Conservation (phyloP, 2,113 vertebrate genomes). For the Sphaerodactylus townsendi region DNA sequence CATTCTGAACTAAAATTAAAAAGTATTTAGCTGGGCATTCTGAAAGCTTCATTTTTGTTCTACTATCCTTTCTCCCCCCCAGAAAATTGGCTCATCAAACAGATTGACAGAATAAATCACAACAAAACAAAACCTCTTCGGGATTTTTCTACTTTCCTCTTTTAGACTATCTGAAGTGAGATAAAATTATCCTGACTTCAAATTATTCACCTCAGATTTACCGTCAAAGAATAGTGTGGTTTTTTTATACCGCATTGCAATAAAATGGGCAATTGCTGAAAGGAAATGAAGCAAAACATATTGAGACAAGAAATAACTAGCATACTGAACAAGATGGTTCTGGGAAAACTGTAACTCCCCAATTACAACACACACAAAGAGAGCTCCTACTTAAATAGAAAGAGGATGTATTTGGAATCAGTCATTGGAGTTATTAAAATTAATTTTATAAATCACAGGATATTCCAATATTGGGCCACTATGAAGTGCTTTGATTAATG, state of each 20-base stretch:
- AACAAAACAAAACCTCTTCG: not conserved
- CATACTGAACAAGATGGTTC: not conserved
- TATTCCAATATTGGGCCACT: not conserved
- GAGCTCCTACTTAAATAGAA: not conserved
- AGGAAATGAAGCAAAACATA: constrained; percentile 13
- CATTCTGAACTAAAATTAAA: not conserved
- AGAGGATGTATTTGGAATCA: not conserved
- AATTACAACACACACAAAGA: not conserved
- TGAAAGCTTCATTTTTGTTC: not conserved
- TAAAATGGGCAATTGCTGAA: constrained; percentile 22
- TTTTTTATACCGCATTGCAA: not conserved
- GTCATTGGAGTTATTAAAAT: constrained; percentile 9
- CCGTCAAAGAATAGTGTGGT: not conserved
- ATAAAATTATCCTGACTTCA: not conserved
- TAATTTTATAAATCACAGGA: constrained; percentile 9
- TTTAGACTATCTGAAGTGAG: not conserved
- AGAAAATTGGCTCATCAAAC: not conserved
- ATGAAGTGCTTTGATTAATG: not conserved
- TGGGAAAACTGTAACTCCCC: not conserved
- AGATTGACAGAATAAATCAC: not conserved
- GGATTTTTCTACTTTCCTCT: not conserved
- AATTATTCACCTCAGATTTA: not conserved
- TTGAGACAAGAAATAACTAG: constrained; percentile 24
- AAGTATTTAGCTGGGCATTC: not conserved
- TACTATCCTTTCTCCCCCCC: not conserved